Percentiles rank a stretch among this genome's conserved stretches.
Conservation (phyloP, 2,113 vertebrate species). For the Opisthocomus hoazin region DNA sequence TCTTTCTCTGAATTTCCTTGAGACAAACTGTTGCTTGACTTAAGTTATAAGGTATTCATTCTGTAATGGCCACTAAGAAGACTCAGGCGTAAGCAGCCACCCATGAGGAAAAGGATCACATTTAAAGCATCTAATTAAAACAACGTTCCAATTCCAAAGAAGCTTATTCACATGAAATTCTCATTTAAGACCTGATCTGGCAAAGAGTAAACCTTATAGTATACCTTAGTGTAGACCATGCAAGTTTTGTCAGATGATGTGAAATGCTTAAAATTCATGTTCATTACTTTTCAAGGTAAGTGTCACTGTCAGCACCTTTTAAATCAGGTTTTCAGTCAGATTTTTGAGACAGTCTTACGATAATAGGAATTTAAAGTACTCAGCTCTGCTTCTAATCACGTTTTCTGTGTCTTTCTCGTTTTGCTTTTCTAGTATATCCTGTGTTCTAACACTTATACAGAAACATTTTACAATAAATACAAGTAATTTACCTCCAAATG, state of each 20-base stretch:
- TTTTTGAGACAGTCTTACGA: not conserved
- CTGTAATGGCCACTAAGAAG: not conserved
- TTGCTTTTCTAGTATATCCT: not conserved
- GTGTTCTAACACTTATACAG: not conserved
- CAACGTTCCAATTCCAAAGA: not conserved
- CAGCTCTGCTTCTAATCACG: not conserved
- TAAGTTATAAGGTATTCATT: not conserved
- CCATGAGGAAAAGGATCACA: not conserved
- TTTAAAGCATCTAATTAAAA: not conserved
- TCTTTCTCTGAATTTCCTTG: not conserved
- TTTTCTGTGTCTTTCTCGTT: not conserved
- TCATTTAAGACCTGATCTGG: not conserved
- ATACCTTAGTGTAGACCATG: not conserved
- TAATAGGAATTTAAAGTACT: not conserved
- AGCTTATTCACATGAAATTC: not conserved
- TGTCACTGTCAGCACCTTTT: not conserved
- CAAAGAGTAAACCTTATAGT: not conserved
- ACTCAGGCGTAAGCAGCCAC: not conserved
- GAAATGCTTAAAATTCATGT: not conserved
- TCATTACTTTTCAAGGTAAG: not conserved
- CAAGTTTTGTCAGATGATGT: not conserved
- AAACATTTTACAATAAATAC: not conserved
- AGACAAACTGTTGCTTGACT: not conserved
- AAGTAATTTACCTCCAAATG: not conserved
- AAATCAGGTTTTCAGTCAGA: not conserved